Percentiles rank a stretch among this genome's conserved stretches.
These are phyloP conservation scores for Xerus rutilus DNA, from an alignment of 2,797 vertebrate species.

Conservation along the genomic window DNA sequence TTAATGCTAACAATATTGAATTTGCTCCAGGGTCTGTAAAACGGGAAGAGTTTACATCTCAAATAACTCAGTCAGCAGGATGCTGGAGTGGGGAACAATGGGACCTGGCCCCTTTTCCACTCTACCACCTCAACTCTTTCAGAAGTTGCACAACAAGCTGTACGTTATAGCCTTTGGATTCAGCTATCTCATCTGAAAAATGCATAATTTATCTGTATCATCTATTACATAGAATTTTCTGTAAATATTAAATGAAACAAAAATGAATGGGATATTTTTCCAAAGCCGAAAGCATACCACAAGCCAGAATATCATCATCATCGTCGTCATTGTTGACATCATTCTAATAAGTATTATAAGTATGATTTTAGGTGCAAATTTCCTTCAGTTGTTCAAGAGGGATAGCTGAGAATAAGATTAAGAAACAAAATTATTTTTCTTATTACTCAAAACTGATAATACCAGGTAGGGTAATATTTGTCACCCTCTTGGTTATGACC, in stretches of 20 bases:
- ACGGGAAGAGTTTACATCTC: not conserved
- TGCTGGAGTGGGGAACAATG: not conserved
- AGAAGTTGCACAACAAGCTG: not conserved
- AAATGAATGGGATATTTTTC: not conserved
- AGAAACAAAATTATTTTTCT: slow-evolving; percentile 24
- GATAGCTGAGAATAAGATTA: not conserved
- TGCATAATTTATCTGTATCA: not conserved
- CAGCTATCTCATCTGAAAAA: not conserved
- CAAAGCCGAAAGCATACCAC: not conserved
- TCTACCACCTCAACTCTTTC: not conserved
- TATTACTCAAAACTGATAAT: not conserved
- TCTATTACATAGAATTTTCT: not conserved
- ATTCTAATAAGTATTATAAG: not conserved
- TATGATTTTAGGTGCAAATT: not conserved
- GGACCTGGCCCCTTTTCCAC: rapidly evolving
- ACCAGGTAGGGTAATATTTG: not conserved
- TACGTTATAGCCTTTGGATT: not conserved
- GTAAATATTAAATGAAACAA: not conserved
- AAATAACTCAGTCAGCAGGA: not conserved
- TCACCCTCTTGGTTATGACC: not conserved
- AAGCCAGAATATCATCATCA: not conserved
- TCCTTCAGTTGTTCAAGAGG: not conserved
- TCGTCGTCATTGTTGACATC: not conserved
- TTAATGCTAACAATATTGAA: not conserved
- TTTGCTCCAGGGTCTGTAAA: not conserved